Evolutionary conservation across 2,113 vertebrate species (phyloP).

Genomic region (Amia ocellicauda): DNA sequence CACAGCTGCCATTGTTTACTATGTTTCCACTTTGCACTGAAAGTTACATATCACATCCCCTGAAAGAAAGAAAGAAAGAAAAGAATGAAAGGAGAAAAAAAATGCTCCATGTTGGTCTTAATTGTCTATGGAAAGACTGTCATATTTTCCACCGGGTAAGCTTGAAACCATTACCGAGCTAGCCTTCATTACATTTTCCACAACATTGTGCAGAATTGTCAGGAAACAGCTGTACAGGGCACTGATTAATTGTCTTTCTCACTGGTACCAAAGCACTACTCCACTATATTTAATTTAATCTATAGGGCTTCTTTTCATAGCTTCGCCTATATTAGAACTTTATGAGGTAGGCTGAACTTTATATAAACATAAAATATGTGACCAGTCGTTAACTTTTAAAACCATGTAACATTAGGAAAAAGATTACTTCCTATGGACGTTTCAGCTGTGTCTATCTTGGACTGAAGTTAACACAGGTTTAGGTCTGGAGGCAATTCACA

Average conservation of each 20-base stretch:
- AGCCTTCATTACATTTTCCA: constrained; percentile 87
- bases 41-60: constrained; percentile 72
- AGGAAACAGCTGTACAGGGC: constrained; percentile 78
- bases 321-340: constrained; percentile 18
- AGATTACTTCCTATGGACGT: constrained; percentile 64
- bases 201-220: constrained; percentile 82
- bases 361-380: constrained; percentile 8
- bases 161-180: constrained; percentile 78
- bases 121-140: constrained; percentile 82
- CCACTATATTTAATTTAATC: constrained; percentile 25
- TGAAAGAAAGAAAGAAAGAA: constrained; percentile 51
- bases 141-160: constrained; percentile 85
- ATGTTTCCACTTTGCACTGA: constrained; percentile 72
- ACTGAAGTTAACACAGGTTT: constrained; percentile 59
- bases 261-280: constrained; percentile 38
- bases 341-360: constrained; percentile 1
- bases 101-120: constrained; percentile 65
- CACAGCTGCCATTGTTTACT: constrained; percentile 53
- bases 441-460: constrained; percentile 68
- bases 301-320: constrained; percentile 3
- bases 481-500: constrained; percentile 55
- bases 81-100: constrained; percentile 48
- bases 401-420: constrained; percentile 60
- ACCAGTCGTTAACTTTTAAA: constrained; percentile 47
- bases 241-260: constrained; percentile 71